These are phyloP conservation scores for Elephas maximus DNA, from an alignment of 2,113 vertebrate species.

Conservation along the genomic window DNA sequence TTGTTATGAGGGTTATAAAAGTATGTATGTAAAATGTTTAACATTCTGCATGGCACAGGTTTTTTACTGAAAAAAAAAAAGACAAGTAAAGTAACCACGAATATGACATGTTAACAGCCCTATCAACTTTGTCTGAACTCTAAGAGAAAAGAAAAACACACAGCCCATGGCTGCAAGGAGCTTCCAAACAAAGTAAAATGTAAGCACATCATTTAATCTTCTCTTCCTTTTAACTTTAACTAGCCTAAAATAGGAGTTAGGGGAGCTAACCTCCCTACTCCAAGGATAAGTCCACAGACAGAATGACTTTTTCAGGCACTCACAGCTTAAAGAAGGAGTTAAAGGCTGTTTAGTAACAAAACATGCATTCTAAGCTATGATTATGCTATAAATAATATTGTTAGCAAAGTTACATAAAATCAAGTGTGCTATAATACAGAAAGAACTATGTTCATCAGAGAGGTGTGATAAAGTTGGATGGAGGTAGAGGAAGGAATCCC, in stretches of 20 bases:
- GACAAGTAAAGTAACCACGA: background rate
- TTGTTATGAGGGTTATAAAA: background rate
- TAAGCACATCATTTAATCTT: background rate
- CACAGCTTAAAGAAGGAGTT: background rate
- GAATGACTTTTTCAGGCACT: conserved; percentile 10
- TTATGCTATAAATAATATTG: conserved; percentile 64
- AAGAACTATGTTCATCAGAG: background rate
- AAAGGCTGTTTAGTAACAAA: conserved; percentile 36
- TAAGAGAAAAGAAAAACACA: conserved; percentile 27
- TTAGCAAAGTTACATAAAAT: conserved; percentile 43
- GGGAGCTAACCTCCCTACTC: background rate
- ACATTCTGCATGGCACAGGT: background rate
- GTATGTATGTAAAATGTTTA: background rate
- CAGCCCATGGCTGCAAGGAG: background rate
- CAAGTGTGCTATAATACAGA: background rate
- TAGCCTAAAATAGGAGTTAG: conserved; percentile 25
- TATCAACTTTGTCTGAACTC: background rate
- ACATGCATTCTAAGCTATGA: conserved; percentile 31
- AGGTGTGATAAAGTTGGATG: background rate
- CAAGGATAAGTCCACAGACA: background rate
- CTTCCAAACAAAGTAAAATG: background rate
- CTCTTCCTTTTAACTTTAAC: background rate
- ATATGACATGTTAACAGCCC: background rate
- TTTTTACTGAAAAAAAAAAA: background rate
- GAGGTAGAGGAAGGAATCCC: background rate